Base-by-base conservation (phyloP, 2,888 invertebrate species). In the Trissolcus japonicus region DNA sequence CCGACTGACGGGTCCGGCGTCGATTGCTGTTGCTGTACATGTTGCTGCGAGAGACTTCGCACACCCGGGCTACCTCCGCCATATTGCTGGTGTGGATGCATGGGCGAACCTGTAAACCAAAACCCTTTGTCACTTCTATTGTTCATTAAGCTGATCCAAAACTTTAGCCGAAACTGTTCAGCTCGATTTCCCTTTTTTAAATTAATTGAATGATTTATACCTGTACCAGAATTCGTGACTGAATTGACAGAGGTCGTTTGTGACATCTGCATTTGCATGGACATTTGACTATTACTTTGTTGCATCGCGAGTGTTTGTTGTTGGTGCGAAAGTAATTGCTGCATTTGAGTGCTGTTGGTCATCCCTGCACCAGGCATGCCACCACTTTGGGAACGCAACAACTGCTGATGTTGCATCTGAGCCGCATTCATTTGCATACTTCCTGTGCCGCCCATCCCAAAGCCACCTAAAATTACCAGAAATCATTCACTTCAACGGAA, bases 241-340 rank as follows among this genome's bases (percentile, higher is more conserved):
- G 87, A 85, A 79, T 83, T 88, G 51, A 89, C 87, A 29, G 89
- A 88, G 65, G 89, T 83, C 21, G 89, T 84, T 82, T 90, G 89
- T 56, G 89, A 88, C 89, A 90, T 90, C 80, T 90, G 90, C 84
- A 90, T 87, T 78, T 88, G 89, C 90, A 92, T 90, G 16, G 91
- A 90, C 91, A 92, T 91, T 90, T 91, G 89, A 89, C 86, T 89
- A 87, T 90, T 86, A 74, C 83, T 85, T 79, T 91, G 80, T 78
- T 91, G 91, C 89, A 91, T 89, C 16, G 86, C 87, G 63, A 90
- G 83, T 57, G 88, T 90, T 82, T 91, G 91, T 80, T 91, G 91
- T 84, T 90, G 89, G 81, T 91, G 91, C 75, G 87, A 86, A 73
- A 91, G 84, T 85, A 90, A 87, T 78, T 90, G 91, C 81, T 91